These are phyloP conservation scores for Magallana nippona DNA, from an alignment of 2,888 invertebrate genomes.

Conservation along the genomic window DNA sequence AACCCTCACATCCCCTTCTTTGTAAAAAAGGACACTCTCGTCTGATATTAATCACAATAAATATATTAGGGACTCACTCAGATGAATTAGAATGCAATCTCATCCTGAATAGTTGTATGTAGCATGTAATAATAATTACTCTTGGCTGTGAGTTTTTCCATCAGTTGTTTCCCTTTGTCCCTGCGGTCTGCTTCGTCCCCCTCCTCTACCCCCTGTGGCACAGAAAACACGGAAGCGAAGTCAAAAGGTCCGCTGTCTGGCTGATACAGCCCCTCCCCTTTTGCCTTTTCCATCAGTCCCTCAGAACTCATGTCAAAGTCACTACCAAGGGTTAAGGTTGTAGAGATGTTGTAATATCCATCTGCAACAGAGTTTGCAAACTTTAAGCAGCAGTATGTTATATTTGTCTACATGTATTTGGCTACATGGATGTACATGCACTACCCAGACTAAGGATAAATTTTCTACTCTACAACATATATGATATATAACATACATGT, in stretches of 20 bases:
- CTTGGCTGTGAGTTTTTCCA: conserved; percentile 61
- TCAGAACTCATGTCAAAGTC: conserved; percentile 69
- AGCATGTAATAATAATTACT: conserved; percentile 54
- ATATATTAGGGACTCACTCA: too few relatives aligned
- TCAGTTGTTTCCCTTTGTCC: conserved; percentile 64
- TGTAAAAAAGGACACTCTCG: too few relatives aligned
- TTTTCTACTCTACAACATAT: too few relatives aligned
- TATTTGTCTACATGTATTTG: too few relatives aligned
- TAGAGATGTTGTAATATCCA: conserved; percentile 75
- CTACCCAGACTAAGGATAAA: too few relatives aligned
- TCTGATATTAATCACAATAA: too few relatives aligned
- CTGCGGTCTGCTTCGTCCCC: conserved; percentile 54
- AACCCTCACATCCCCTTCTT: too few relatives aligned
- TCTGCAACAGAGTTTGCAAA: conserved; percentile 57
- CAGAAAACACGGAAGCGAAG: conserved; percentile 68
- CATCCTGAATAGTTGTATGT: too few relatives aligned
- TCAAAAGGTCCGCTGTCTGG: conserved; percentile 69
- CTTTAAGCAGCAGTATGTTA: too few relatives aligned
- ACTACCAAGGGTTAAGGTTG: conserved; percentile 70
- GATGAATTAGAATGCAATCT: too few relatives aligned
- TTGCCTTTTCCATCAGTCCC: conserved; percentile 68
- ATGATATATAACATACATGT: too few relatives aligned
- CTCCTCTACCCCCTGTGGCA: conserved; percentile 50
- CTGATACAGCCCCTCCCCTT: conserved; percentile 66
- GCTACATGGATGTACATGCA: too few relatives aligned